Evolutionary conservation across 2,888 invertebrate genomes (phyloP).

Genomic region (Cactoblastis cactorum): DNA sequence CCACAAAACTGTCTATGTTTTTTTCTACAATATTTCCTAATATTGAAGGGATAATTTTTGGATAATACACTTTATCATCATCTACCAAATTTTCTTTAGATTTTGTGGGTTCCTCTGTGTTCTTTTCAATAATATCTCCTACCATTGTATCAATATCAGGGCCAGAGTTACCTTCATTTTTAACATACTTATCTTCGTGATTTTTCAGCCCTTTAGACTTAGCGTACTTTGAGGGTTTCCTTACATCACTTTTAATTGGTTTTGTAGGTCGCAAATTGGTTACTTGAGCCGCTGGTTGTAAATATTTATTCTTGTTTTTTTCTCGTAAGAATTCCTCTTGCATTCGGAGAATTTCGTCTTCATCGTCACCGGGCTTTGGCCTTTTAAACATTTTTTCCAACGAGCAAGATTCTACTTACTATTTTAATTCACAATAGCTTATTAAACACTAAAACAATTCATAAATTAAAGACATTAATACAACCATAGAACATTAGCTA

Average conservation of each 20-base stretch:
- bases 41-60: slow-evolving; percentile 60
- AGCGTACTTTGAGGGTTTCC: slow-evolving; percentile 67
- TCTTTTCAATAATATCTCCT: slow-evolving; percentile 59
- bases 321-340: slow-evolving; percentile 84
- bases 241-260: slow-evolving; percentile 36
- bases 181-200: slow-evolving; percentile 62
- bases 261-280: slow-evolving; percentile 59
- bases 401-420: no score
- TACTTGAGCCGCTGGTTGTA: slow-evolving; percentile 82
- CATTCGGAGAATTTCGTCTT: slow-evolving; percentile 86
- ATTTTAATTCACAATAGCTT: no score
- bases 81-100: slow-evolving; percentile 28
- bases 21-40: slow-evolving; percentile 81
- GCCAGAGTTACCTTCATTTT: slow-evolving; percentile 31
- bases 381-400: slow-evolving; percentile 80
- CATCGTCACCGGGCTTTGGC: slow-evolving; percentile 84
- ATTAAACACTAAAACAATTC: no score
- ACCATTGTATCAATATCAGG: slow-evolving; percentile 29
- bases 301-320: slow-evolving; percentile 70
- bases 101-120: slow-evolving; percentile 26
- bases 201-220: slow-evolving; percentile 53
- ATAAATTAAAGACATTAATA: no score
- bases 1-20: slow-evolving; percentile 36
- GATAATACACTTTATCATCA: slow-evolving; percentile 68
- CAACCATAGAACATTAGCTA: no score